Percentiles rank a stretch among this genome's conserved stretches.
These are phyloP conservation scores for Ctena decussata DNA, from an alignment of 2,888 invertebrate species.

Conservation along the genomic window DNA sequence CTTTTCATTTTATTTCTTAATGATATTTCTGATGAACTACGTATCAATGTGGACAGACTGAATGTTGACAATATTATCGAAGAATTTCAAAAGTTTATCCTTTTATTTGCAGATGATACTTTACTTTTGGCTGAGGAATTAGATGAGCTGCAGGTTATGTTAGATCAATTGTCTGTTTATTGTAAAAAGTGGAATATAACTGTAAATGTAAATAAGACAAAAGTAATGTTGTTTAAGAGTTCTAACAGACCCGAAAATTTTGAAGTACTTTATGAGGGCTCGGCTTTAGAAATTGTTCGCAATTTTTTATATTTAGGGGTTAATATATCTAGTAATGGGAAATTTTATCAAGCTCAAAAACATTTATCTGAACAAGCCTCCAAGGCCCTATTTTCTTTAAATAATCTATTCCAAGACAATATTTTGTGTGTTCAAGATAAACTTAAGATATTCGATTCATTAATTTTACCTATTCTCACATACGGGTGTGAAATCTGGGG, in stretches of 20 bases:
- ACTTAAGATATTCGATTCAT: background rate
- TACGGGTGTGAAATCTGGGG: conserved; percentile 8
- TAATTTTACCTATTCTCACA: background rate
- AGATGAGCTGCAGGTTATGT: background rate
- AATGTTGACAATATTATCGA: background rate
- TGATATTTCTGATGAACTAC: conserved; percentile 6
- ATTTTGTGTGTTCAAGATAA: background rate
- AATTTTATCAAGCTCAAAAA: background rate
- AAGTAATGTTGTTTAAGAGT: background rate
- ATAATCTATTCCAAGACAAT: background rate
- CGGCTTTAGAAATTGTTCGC: background rate
- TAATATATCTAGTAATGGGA: background rate
- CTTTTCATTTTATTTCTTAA: conserved; percentile 27
- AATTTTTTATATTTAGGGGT: conserved; percentile 4
- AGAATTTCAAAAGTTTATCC: conserved; percentile 5
- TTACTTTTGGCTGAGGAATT: background rate
- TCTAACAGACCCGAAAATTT: background rate
- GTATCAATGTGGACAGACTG: background rate
- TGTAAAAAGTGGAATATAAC: conserved; percentile 12
- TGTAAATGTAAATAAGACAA: background rate
- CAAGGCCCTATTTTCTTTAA: background rate
- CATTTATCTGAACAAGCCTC: background rate
- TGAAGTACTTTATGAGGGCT: background rate
- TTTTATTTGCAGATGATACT: too few species aligned
- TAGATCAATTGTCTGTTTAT: background rate